Evolutionary conservation across 1,140 invertebrate species (phyloP).

Genomic region (Euschistus heros): DNA sequence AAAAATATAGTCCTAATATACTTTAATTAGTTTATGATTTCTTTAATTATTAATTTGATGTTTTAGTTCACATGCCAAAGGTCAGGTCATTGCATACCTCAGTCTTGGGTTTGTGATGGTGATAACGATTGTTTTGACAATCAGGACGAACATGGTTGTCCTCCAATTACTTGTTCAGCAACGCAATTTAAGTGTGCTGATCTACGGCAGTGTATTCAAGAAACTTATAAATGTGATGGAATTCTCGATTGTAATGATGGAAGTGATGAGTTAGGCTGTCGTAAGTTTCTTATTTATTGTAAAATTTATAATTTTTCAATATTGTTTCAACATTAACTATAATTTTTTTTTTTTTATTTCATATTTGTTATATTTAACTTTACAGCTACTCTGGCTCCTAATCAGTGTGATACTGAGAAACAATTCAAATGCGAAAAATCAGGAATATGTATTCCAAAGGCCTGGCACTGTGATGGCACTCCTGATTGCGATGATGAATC

Average conservation of each 20-base stretch:
- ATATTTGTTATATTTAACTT: slow-evolving; percentile 13
- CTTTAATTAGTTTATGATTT: too few relatives aligned
- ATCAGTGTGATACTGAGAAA: slow-evolving; percentile 78
- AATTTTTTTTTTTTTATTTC: too few relatives aligned
- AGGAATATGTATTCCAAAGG: slow-evolving; percentile 82
- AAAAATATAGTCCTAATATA: too few relatives aligned
- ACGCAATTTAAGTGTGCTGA: slow-evolving; percentile 89
- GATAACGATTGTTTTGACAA: slow-evolving; percentile 97
- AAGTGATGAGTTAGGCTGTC: slow-evolving; percentile 80
- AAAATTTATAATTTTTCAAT: too few relatives aligned
- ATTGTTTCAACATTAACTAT: too few relatives aligned
- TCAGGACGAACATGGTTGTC: slow-evolving; percentile 93
- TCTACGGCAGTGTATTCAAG: slow-evolving; percentile 81
- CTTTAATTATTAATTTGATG: background rate
- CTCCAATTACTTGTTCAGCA: slow-evolving; percentile 84
- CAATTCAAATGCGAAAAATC: slow-evolving; percentile 80
- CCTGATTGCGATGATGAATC: slow-evolving; percentile 85
- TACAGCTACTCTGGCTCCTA: slow-evolving; percentile 58
- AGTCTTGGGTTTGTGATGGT: slow-evolving; percentile 80
- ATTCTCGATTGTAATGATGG: slow-evolving; percentile 87
- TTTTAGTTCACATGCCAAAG: slow-evolving; percentile 83
- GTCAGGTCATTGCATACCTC: slow-evolving; percentile 91
- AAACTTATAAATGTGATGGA: slow-evolving; percentile 88
- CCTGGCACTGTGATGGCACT: slow-evolving; percentile 90
- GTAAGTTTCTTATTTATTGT: slow-evolving; percentile 35